Base-by-base conservation (phyloP, 2,888 invertebrate genomes). In the Xestobium rufovillosum region DNA sequence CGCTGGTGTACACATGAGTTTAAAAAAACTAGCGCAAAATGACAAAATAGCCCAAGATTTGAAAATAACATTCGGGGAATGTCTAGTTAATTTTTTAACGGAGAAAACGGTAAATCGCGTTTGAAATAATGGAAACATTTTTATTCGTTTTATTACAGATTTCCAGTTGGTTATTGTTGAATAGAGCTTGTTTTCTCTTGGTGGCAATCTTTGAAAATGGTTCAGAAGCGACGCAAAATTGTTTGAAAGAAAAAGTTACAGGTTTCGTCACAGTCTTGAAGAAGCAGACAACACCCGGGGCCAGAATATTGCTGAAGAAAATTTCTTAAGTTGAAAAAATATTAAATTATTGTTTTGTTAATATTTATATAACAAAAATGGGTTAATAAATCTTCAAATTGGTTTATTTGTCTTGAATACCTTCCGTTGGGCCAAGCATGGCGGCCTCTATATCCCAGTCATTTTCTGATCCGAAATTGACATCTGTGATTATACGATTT, bases 151-250 rank as follows among this genome's bases (percentile, higher is more conserved):
- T 70, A 19, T n/a, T 19, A 35, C 61, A 80, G 80, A 52, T 83
- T 2, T 60, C 72, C 43, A 55, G 61, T 9, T 87, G 86, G 86
- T 59, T 83, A 34, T 62, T 69, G 29, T 75, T 76, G 26, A 89
- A 89, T 54, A 72, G 88, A 45, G 83, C 81, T 1, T 86, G 85
- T 51, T 89, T 85, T 59, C 68, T 87, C 36, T 61, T 88, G 4
- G 62, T 86, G 2, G 70, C 75, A 33, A 56, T 82, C 12, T 69
- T 80, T 27, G 83, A 84, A 63, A 79, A 73, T 52, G 76, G 75
- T 48, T 56, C 60, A 0, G 63, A 68, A 4, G 56, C 56, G 3
- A 59, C 69, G 4, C 67, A 68, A 13, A 60, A 59, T 14, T 55
- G 63, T 34, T 50, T 83, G 2, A 69, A 69, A 48, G 56, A 61